phyloP scores from a whole-genome alignment of 2,888 invertebrate genomes.

The Xylophagus ater region DNA sequence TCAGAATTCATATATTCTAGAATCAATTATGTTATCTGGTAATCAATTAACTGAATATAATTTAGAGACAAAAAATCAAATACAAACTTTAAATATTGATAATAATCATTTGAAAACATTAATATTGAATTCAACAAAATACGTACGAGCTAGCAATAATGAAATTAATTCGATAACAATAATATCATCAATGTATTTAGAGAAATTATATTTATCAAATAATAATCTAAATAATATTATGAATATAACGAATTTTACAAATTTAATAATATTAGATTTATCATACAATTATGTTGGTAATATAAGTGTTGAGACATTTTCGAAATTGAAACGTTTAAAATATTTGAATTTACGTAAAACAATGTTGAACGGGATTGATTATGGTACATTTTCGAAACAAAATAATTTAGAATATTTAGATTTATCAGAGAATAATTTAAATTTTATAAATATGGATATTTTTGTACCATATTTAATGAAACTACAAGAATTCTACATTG shows the following conservation, averaged over 20 bases:
- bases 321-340: slow-evolving; percentile 30
- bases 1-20: slow-evolving; percentile 28
- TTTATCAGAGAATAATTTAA: slow-evolving; percentile 43
- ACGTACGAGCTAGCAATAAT: slow-evolving; percentile 31
- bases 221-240: slow-evolving; percentile 28
- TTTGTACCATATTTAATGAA: slow-evolving; percentile 34
- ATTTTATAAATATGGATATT: slow-evolving; percentile 35
- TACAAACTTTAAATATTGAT: slow-evolving; percentile 29
- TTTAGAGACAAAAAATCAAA: slow-evolving; percentile 27
- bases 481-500: slow-evolving; percentile 30
- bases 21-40: slow-evolving; percentile 25
- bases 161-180: slow-evolving; percentile 26
- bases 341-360: slow-evolving; percentile 28
- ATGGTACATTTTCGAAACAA: slow-evolving; percentile 38
- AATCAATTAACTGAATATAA: slow-evolving; percentile 27
- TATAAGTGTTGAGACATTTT: slow-evolving; percentile 32
- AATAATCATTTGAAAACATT: slow-evolving; percentile 28
- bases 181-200: slow-evolving; percentile 26
- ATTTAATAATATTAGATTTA: slow-evolving; percentile 29
- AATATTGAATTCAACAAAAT: slow-evolving; percentile 29
- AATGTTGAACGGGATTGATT: slow-evolving; percentile 28
- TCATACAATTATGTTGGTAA: slow-evolving; percentile 32
- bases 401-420: slow-evolving; percentile 39
- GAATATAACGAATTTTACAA: slow-evolving; percentile 29
- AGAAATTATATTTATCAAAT: slow-evolving; percentile 27